Conservation (phyloP, 1,140 invertebrate genomes). For the Bilobella aurantiaca region DNA sequence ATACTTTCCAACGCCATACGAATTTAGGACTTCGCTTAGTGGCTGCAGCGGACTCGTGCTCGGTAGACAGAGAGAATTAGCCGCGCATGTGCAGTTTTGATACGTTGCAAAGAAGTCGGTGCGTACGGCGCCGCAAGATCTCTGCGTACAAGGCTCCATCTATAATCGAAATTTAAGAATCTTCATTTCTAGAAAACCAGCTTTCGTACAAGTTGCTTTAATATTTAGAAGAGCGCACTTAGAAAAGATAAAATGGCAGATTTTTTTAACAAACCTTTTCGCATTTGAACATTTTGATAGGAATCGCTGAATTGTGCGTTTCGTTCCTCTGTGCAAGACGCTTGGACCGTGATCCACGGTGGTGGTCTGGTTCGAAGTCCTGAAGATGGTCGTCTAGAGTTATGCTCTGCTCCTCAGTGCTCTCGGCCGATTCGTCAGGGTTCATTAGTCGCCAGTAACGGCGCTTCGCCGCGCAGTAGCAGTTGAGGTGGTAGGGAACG, state of each 20-base stretch:
- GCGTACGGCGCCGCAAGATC: background rate
- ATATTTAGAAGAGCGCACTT: too few relatives aligned
- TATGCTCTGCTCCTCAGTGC: background rate
- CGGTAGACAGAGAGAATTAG: background rate
- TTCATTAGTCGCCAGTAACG: background rate
- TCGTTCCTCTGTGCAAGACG: background rate
- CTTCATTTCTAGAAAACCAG: too few relatives aligned
- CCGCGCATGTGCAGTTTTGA: conserved; percentile 2
- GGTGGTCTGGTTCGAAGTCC: background rate
- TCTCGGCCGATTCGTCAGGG: background rate
- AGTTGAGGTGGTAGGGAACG: conserved; percentile 1
- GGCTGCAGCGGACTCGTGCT: background rate
- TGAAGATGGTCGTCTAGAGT: background rate
- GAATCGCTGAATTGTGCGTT: background rate
- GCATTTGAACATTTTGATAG: background rate
- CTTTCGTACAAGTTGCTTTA: too few relatives aligned
- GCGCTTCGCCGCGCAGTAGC: background rate
- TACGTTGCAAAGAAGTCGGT: background rate
- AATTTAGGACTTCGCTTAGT: background rate
- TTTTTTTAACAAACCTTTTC: background rate
- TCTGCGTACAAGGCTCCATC: background rate
- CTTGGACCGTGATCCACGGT: background rate
- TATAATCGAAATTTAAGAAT: background rate
- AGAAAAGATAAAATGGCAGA: background rate
- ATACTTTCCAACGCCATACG: too few relatives aligned